Base-by-base conservation (phyloP, 2,797 vertebrate genomes). In the Eulemur coronatus region DNA sequence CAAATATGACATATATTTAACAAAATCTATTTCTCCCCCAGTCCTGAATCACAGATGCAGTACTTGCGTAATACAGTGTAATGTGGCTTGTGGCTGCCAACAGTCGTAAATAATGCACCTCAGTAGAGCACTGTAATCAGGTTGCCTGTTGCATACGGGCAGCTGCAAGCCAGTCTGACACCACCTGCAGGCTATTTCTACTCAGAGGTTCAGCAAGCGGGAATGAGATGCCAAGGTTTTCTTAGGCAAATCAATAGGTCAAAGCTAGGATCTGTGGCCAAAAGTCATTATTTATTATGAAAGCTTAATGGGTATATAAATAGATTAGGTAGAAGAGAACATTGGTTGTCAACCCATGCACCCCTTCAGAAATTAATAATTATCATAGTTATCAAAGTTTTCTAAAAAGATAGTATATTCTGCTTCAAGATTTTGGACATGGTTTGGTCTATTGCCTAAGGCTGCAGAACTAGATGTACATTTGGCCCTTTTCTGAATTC, bases 1-100 rank as follows among this genome's bases (percentile, higher is more conserved):
- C 59, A n/a, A 85, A 85, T 96, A 59, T 94, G 50, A 94, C 80
- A n/a, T 85, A 30, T 72, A 85, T 93, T 96, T 96, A 97, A 96
- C 96, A 94, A 96, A 96, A 95, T 52, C 38, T 59, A n/a, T 92
- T 90, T 96, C 65, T 86, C 59, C 10, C 81, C 30, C 33, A 61
- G 33, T 89, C 17, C 28, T 92, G 86, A 80, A n/a, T 50, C 52
- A 79, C 59, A 73, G 90, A 90, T 85, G 76, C 38, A 85, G 35
- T 81, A 57, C 52, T 88, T 94, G 43, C 0, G 0, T 76, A 96
- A 87, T 86, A 55, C 43, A 85, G 76, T 84, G 12, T 94, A 87
- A 94, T 84, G 43, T 95, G 87, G 57, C 72, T 97, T 87, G 24
- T 57, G 88, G 55, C 94, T 65, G 15, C 92, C 69, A 79, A 55